Evolutionary conservation across 1,140 invertebrate genomes (phyloP), one percentile per base, ranked within the genome.

Genomic region (Drosophila pachea): DNA sequence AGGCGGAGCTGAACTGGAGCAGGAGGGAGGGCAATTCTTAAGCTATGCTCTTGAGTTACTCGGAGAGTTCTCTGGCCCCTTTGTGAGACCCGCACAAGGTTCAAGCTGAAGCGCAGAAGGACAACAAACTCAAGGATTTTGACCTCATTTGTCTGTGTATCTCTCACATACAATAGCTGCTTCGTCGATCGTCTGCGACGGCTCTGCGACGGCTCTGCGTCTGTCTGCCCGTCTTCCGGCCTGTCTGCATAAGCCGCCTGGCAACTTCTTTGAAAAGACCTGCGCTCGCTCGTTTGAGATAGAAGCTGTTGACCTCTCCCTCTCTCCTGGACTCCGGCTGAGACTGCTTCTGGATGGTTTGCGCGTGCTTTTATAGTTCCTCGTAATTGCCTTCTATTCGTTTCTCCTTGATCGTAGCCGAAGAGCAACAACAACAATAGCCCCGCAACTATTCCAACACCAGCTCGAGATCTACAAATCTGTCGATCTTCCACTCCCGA

Each of bases 41-140:
- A 58, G 35, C n/a, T 42, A 22, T 14, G 12, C 14, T 56, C 55
- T 36, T 14, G 38, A 33, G 11, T 38, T 22, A 22, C 22, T 22
- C 22, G 22, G 3, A 22, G 22, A 22, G 22, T 22, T 22, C 22
- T 22, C 22, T 22, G 22, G 22, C 22, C 22, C 22, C 22, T 22
- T n/a, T n/a, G n/a, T n/a, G n/a, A n/a, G n/a, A n/a, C n/a, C n/a
- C n/a, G n/a, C n/a, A n/a, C n/a, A n/a, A n/a, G n/a, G n/a, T n/a
- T 33, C 40, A 42, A 6, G 11, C 8, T 22, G 22, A 22, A 22
- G 14, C 56, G 53, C 49, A 59, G 79, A 88, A 88, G 86, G 86
- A 88, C 86, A 87, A 88, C 77, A 87, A 87, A 72, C 86, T 81
- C 63, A 84, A 87, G 86, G 78, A 88, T 86, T 82, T 88, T 88